Percentiles rank a stretch among this genome's conserved stretches.
Conservation (phyloP, 2,888 invertebrate species). For the Peribatodes rhomboidaria region DNA sequence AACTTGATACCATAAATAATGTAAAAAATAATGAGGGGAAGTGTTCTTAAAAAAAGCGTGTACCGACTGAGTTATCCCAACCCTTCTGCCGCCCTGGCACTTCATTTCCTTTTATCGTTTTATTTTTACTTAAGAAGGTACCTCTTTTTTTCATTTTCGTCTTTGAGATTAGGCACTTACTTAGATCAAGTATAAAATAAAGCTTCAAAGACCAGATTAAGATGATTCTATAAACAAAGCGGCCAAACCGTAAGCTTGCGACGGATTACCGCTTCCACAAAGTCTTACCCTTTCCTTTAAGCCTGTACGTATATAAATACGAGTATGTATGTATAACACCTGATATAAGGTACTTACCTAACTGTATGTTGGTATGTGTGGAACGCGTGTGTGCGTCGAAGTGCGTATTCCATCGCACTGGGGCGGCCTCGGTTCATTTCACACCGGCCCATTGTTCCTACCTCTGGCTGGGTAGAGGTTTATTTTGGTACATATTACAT, state of each 20-base stretch:
- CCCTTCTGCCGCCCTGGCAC: background rate
- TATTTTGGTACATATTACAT: background rate
- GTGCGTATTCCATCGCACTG: constrained; percentile 31
- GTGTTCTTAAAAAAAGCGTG: no score
- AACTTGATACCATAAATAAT: no score
- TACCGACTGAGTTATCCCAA: no score
- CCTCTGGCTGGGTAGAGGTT: background rate
- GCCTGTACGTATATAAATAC: background rate
- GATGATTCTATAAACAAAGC: constrained; percentile 12
- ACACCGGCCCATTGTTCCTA: constrained; percentile 13
- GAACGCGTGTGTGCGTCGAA: constrained; percentile 25
- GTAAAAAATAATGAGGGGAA: no score
- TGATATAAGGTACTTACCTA: no score
- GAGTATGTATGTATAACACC: background rate
- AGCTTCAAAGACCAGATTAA: background rate
- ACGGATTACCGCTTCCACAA: constrained; percentile 24
- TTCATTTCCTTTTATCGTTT: background rate
- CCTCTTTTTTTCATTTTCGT: background rate
- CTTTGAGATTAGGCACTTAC: background rate
- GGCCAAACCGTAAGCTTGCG: constrained; percentile 2
- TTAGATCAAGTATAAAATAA: background rate
- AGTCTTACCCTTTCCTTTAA: constrained; percentile 6
- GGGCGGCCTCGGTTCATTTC: constrained; percentile 27
- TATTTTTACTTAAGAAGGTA: background rate
- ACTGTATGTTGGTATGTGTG: background rate